Base-by-base conservation (phyloP, 1,140 invertebrate species). In the Trichonephila clavata region DNA sequence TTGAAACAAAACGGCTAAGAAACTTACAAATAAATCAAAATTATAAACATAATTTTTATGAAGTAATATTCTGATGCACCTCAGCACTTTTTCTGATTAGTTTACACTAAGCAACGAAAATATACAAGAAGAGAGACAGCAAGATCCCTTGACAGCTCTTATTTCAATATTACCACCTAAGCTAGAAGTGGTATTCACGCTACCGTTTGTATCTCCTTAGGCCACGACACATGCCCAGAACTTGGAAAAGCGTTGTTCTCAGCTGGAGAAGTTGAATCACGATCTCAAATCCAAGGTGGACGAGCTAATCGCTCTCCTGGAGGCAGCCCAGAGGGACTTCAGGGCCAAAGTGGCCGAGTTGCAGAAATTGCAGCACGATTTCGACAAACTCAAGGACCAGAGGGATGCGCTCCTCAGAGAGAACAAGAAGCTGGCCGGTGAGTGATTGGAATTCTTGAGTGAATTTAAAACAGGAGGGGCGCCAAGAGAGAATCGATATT, bases 351-450 rank as follows among this genome's bases (percentile, higher is more conserved):
- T 97, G 94, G 97, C 97, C 83, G 98, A 99, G 95, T 96, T 99
- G 93, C 97, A 98, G 95, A 98, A 98, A 95, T 96, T 98, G 95
- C 97, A 97, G 93, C 98, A 98, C 95, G 98, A 99, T 96, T 97
- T 99, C 95, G 98, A 99, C 96, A 99, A 99, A 96, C 98, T 98
- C 93, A 97, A 98, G 94, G 99, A 99, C 95, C 97, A 98, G 95
- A 99, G 99, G 96, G 98, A 99, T 95, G 97, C 97, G 95, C 97
- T 99, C 86, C 97, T 97, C 94, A 97, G 98, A 95, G 99, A 99
- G 95, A 99, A 99, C 97, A 99, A 99, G 97, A 99, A 99, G 96
- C 96, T 99, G 95, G 97, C 97, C 95, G 98, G 98, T 98, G 95
- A 60, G 43, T 27, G 63, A 3, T 65, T n/a, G 2, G 2, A 21